Evolutionary conservation across 2,888 invertebrate genomes (phyloP).

Genomic region (Phyto melanocephala): DNA sequence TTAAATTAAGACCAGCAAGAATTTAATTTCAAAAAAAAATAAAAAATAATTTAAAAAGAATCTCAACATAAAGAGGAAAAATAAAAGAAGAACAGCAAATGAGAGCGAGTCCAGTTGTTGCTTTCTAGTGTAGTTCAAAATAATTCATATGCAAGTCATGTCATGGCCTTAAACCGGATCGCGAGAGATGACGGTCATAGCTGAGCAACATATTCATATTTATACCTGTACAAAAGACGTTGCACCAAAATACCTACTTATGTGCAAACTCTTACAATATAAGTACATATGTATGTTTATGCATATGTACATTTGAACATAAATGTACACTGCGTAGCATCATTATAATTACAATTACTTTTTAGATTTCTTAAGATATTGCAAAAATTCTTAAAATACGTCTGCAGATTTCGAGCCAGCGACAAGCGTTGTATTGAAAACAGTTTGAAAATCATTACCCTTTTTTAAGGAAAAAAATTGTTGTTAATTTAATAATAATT

Average conservation of each 20-base stretch:
- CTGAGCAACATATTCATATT: neutral
- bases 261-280: neutral
- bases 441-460: no score
- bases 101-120: conserved; percentile 38
- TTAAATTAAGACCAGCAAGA: neutral
- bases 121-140: conserved; percentile 53
- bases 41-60: neutral
- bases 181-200: conserved; percentile 45
- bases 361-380: no score
- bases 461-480: no score
- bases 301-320: no score
- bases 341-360: no score
- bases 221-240: neutral
- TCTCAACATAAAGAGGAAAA: neutral
- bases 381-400: no score
- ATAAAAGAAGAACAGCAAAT: conserved; percentile 36
- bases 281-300: neutral
- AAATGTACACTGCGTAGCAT: no score
- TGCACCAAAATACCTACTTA: neutral
- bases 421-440: no score
- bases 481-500: no score
- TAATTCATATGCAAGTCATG: conserved; percentile 76
- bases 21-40: neutral
- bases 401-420: no score
- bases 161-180: conserved; percentile 73